A percentile compares a stretch with the other conserved stretches of the same genome.
Conservation (phyloP, 2,797 vertebrate species). For the Cynopterus sphinx region DNA sequence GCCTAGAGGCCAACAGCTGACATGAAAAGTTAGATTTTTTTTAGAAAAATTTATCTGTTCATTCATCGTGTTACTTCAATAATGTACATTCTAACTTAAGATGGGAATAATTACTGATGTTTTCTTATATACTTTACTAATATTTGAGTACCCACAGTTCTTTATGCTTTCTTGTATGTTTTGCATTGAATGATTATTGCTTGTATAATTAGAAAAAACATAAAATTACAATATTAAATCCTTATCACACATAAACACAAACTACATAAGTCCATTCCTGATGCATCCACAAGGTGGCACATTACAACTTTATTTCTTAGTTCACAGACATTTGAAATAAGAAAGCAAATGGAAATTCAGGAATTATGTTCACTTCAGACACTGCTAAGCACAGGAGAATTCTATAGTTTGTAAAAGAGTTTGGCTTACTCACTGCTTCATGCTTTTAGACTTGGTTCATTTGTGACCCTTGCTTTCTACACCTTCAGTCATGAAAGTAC, state of each 20-base stretch:
- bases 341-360: neutral
- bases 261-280: neutral
- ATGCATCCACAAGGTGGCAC: slow-evolving; percentile 66
- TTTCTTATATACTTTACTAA: neutral
- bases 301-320: neutral
- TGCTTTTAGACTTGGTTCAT: neutral
- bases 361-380: neutral
- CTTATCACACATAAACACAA: neutral
- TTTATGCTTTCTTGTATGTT: neutral
- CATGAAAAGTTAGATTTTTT: neutral
- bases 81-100: neutral
- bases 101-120: neutral
- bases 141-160: neutral
- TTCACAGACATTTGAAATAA: neutral
- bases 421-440: neutral
- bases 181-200: neutral
- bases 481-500: neutral
- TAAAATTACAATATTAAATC: neutral
- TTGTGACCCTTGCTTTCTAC: neutral
- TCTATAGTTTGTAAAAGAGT: neutral
- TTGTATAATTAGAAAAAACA: neutral
- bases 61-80: neutral
- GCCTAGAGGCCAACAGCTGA: neutral
- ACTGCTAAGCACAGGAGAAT: no score
- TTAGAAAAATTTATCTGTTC: neutral